A percentile compares a stretch with the other conserved stretches of the same genome.
Evolutionary conservation across 2,888 invertebrate species (phyloP).

Genomic region (Incurvaria masculella): DNA sequence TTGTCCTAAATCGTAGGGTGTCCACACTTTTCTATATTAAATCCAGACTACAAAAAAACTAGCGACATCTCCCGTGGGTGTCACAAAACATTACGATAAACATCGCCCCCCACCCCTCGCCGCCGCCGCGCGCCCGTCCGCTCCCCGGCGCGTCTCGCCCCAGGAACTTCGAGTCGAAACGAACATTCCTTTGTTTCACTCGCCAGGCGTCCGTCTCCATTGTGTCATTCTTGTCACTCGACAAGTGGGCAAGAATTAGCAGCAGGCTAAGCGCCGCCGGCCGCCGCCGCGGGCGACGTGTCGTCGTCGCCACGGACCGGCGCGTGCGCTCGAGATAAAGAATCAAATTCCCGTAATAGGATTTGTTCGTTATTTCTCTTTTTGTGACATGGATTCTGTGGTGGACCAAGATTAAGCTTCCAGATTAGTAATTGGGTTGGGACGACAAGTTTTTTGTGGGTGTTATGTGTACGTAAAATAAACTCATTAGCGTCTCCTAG

Average conservation of each 20-base stretch:
- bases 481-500: constrained; percentile 38
- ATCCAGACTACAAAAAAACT: constrained; percentile 26
- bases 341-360: constrained; percentile 34
- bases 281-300: too few species aligned
- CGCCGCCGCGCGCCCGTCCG: neutral
- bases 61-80: constrained; percentile 52
- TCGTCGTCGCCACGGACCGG: too few species aligned
- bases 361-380: constrained; percentile 37
- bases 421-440: constrained; percentile 52
- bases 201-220: too few species aligned
- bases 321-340: constrained; percentile 17
- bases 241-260: too few species aligned
- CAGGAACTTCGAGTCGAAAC: too few species aligned
- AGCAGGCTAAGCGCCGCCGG: too few species aligned
- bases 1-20: too few species aligned
- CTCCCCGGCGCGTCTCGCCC: too few species aligned
- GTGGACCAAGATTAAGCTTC: constrained; percentile 23
- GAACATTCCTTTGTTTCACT: too few species aligned
- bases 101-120: constrained; percentile 39
- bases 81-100: constrained; percentile 55
- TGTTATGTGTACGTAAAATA: constrained; percentile 3
- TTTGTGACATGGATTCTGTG: constrained; percentile 35
- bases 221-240: too few species aligned
- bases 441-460: constrained; percentile 40
- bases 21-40: too few species aligned